phyloP scores from a whole-genome alignment of 1,140 invertebrate genomes.

The Hesperophylax magnus region DNA sequence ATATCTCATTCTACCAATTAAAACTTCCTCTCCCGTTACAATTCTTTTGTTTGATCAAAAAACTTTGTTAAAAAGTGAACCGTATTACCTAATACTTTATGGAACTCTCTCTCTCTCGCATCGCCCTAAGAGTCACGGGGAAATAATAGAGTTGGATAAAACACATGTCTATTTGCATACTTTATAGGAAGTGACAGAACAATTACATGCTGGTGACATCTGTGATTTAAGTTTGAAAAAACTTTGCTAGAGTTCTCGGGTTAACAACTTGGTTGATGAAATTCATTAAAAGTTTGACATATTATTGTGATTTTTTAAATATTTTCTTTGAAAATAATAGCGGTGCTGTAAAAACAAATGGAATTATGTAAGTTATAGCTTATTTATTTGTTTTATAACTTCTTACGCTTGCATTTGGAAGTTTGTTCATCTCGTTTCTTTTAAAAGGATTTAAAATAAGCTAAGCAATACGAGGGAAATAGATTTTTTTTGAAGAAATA shows the following conservation, averaged over 20 bases:
- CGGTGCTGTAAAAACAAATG: too few relatives aligned
- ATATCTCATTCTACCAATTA: neutral
- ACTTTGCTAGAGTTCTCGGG: neutral
- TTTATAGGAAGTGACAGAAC: slow-evolving; percentile 33
- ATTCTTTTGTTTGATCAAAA: slow-evolving; percentile 10
- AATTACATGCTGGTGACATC: slow-evolving; percentile 52
- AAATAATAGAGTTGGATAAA: slow-evolving; percentile 35
- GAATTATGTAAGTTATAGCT: too few relatives aligned
- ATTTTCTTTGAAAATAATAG: too few relatives aligned
- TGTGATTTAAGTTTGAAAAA: slow-evolving; percentile 53
- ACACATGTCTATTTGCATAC: slow-evolving; percentile 5
- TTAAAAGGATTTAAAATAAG: too few relatives aligned
- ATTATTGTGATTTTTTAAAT: neutral
- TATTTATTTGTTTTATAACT: too few relatives aligned
- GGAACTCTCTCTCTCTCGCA: neutral
- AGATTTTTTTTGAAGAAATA: too few relatives aligned
- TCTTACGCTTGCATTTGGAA: too few relatives aligned
- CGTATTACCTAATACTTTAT: neutral
- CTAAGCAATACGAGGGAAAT: too few relatives aligned
- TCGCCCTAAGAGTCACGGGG: neutral
- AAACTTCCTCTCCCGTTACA: slow-evolving; percentile 1
- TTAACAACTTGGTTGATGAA: neutral
- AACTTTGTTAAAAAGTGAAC: slow-evolving; percentile 9
- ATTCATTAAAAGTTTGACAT: slow-evolving; percentile 9
- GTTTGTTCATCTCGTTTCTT: too few relatives aligned